phyloP scores from a whole-genome alignment of 2,113 vertebrate genomes.

The Edolisoma coerulescens region DNA sequence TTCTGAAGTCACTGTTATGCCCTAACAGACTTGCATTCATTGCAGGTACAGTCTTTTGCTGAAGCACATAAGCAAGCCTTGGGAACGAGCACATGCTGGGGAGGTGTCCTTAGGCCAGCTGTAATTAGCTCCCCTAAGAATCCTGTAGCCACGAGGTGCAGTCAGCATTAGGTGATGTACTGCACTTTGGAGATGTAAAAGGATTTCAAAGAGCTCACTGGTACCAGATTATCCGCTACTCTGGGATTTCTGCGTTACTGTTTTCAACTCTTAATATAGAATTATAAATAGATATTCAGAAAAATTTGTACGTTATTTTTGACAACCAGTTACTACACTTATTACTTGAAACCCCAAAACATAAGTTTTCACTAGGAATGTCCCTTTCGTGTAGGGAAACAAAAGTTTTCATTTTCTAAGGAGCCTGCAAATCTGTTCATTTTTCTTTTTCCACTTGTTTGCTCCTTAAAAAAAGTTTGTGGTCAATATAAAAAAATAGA shows the following conservation, averaged over 20 bases:
- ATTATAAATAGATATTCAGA: background rate
- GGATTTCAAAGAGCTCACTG: background rate
- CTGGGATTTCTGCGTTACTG: background rate
- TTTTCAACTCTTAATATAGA: background rate
- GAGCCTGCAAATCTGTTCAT: background rate
- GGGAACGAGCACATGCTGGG: background rate
- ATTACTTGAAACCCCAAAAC: background rate
- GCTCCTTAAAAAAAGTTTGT: background rate
- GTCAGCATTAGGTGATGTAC: background rate
- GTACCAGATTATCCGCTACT: background rate
- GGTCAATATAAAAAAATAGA: background rate
- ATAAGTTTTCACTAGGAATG: background rate
- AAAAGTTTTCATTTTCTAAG: background rate
- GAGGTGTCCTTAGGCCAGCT: background rate
- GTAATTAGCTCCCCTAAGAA: background rate
- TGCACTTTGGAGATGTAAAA: background rate
- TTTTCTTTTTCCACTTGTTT: background rate
- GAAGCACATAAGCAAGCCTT: background rate
- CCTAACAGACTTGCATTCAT: background rate
- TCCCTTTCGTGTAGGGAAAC: background rate
- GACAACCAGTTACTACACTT: background rate
- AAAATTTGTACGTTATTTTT: background rate
- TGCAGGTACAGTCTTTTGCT: background rate
- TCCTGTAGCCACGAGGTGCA: background rate
- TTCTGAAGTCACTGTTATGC: background rate